Base-by-base conservation (phyloP, 2,888 invertebrate species). In the Gymnocheta viridis region DNA sequence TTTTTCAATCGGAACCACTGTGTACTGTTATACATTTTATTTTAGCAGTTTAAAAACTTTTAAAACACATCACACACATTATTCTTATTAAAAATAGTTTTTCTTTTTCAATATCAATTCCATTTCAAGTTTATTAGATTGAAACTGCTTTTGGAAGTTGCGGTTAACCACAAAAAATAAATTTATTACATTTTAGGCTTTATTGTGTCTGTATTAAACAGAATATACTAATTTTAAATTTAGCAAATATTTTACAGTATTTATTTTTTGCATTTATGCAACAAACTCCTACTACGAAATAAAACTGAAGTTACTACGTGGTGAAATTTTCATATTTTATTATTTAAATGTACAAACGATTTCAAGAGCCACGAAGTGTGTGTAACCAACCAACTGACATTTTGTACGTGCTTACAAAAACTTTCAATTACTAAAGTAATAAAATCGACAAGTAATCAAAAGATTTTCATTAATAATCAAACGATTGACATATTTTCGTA, bases 401-500 rank as follows among this genome's bases (percentile, higher is more conserved):
- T 64, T 22, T 67, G 67, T 78, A 82, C 82, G 82, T 82, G 82
- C 35, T 73, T 64, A 5, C 35, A 7, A 62, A 64, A 60, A 56
- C 62, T 38, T 78, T 60, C 60, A 79, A 54, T 44, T 58, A 27
- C 56, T n/a, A 44, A 41, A 24, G 24, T 60, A 62, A 62, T 62
- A 51, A 69, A 78, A 73, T 58, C 41, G 32, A 60, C 54, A 35
- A 22, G 32, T 10, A 60, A 81, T 62, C 56, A 44, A 80, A 70
- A 78, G 49, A 24, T 74, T 76, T 78, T 58, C 17, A 74, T 58
- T 64, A 54, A 62, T 38, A 22, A 58, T 35, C 35, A 49, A 60
- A 51, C 62, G 24, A 69, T 62, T 78, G 82, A 74, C 82, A 82
- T 49, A 79, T 62, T 82, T 79, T 82, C 60, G 44, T 78, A 78